phyloP scores from a whole-genome alignment of 2,888 invertebrate species.

The Choreutis nemorana region DNA sequence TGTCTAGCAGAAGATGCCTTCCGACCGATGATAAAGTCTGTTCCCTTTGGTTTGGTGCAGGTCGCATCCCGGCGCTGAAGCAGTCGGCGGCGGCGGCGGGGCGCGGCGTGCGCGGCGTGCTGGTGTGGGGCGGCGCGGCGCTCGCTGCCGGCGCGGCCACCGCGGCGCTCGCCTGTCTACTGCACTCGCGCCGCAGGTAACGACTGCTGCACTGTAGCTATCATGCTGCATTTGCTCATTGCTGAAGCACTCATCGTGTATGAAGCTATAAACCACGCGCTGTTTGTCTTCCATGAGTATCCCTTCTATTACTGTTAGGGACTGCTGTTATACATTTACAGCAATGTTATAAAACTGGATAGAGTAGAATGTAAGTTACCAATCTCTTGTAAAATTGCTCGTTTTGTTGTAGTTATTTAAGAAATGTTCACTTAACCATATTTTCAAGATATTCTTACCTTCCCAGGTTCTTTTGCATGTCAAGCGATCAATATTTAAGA shows the following conservation, averaged over 20 bases:
- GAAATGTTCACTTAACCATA: background rate
- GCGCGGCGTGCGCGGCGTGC: constrained; percentile 36
- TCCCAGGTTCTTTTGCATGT: constrained; percentile 48
- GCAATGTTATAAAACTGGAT: too few species aligned
- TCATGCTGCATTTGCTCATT: background rate
- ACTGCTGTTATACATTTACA: too few species aligned
- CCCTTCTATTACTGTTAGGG: too few species aligned
- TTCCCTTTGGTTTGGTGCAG: too few species aligned
- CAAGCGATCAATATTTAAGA: constrained; percentile 49
- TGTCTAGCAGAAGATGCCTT: too few species aligned
- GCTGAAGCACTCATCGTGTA: background rate
- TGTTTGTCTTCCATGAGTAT: background rate
- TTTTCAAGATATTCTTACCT: constrained; percentile 2
- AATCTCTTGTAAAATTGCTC: too few species aligned
- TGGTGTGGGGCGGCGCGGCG: constrained; percentile 45
- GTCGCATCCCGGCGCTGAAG: constrained; percentile 47
- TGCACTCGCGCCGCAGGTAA: too few species aligned
- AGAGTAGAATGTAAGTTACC: too few species aligned
- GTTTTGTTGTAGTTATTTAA: constrained; percentile 6
- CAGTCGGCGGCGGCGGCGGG: constrained; percentile 40
- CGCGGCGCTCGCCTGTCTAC: constrained; percentile 38
- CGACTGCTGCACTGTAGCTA: too few species aligned
- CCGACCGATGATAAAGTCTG: too few species aligned
- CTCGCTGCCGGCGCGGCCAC: constrained; percentile 42
- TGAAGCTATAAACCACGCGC: background rate